Conservation (phyloP, 2,797 vertebrate species). For the Dermochelys coriacea region DNA sequence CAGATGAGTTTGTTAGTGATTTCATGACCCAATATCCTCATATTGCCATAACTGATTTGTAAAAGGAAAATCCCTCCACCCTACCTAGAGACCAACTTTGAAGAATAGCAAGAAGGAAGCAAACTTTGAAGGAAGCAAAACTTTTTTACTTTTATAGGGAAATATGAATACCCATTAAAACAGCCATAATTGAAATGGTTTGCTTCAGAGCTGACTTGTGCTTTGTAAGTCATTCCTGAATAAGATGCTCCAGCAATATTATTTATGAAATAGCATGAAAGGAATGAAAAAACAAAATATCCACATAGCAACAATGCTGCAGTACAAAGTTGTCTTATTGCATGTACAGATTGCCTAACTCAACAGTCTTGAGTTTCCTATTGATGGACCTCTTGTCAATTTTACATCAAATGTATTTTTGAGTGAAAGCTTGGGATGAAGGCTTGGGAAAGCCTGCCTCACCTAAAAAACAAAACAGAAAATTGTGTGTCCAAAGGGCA, state of each 20-base stretch:
- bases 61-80: too few relatives aligned
- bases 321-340: slow-evolving; percentile 48
- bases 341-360: slow-evolving; percentile 59
- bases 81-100: too few relatives aligned
- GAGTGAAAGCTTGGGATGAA: slow-evolving; percentile 60
- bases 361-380: slow-evolving; percentile 38
- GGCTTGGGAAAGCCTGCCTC: slow-evolving; percentile 19
- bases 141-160: too few relatives aligned
- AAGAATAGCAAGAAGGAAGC: too few relatives aligned
- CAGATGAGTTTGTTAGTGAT: too few relatives aligned
- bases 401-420: slow-evolving; percentile 62
- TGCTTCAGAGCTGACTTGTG: not conserved
- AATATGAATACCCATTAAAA: too few relatives aligned
- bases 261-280: slow-evolving; percentile 51
- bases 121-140: too few relatives aligned
- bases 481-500: not conserved
- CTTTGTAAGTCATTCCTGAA: slow-evolving; percentile 19
- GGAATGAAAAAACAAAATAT: slow-evolving; percentile 25
- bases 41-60: too few relatives aligned
- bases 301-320: not conserved
- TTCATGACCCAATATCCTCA: too few relatives aligned
- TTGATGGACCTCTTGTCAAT: slow-evolving; percentile 2
- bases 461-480: not conserved
- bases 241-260: slow-evolving; percentile 53
- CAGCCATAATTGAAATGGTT: too few relatives aligned